Evolutionary conservation across 2,888 invertebrate genomes (phyloP), one percentile per base, ranked within the genome.

Genomic region (Drosophila borealis): DNA sequence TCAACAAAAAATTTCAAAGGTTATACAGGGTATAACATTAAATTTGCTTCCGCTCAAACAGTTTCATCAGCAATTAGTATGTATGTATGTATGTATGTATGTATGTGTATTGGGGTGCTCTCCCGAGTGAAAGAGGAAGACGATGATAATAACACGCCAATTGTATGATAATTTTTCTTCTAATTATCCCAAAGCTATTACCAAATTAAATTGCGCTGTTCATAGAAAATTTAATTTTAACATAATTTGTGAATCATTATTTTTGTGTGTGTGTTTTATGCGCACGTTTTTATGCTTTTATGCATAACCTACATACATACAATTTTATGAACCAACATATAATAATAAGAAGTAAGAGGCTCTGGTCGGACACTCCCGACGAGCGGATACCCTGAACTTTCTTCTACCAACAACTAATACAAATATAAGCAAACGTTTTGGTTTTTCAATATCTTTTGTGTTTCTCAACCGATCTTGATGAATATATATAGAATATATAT

Each of bases 121-220:
- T 29, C 8, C 8, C 29, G 8, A 72, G 61, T 63, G 54, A 48
- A 82, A 70, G 53, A 75, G 82, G 70, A 78, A 63, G 50, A 69
- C 67, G 60, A 69, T 69, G 60, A 75, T 89, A 84, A 84, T 89
- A 74, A 78, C 83, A 82, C 76, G 88, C 89, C 81, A 89, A 87
- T 87, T 89, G 80, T 71, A 83, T 67, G 65, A 78, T 83, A 83
- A 80, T 84, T 84, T 70, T 56, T 70, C 62, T 69, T 74, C 74
- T 84, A 89, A 84, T 89, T 89, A 84, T 84, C 70, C 33, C 66
- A 62, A 50, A 65, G 61, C 66, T 45, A 54, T 78, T 71, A 55
- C 56, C 53, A 66, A 59, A 73, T 67, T 71, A 76, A 70, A 82
- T 70, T 42, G 62, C 61, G 50, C 64, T 70, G 59, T 78, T 70